A percentile compares a stretch with the other conserved stretches of the same genome.
These are phyloP conservation scores for Huso huso DNA, from an alignment of 2,797 vertebrate genomes.

Conservation along the genomic window DNA sequence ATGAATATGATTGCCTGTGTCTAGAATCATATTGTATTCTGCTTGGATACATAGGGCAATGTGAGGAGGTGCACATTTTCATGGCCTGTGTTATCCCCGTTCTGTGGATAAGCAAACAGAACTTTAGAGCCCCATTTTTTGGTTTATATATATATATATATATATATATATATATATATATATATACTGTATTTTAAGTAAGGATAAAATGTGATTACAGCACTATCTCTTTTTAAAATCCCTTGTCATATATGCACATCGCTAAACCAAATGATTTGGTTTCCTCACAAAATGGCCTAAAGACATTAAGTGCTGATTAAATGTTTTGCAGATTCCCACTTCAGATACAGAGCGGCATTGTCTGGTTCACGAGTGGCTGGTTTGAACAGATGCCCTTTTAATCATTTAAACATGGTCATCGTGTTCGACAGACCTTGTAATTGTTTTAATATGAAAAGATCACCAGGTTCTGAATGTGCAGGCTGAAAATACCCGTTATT, in stretches of 20 bases:
- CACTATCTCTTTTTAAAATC: neutral
- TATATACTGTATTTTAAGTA: too few species aligned
- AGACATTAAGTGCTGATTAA: conserved; percentile 4
- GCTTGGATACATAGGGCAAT: too few species aligned
- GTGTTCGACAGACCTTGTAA: neutral
- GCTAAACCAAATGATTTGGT: neutral
- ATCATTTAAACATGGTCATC: neutral
- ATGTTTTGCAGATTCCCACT: neutral
- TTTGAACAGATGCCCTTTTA: neutral
- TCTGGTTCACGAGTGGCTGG: neutral
- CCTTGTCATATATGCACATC: neutral
- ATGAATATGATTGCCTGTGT: too few species aligned
- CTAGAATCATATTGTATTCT: too few species aligned
- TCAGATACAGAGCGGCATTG: neutral
- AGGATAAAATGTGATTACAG: neutral
- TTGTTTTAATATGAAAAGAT: neutral
- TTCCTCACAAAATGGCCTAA: neutral
- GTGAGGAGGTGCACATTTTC: too few species aligned
- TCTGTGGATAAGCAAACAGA: too few species aligned
- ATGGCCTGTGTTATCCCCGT: too few species aligned
- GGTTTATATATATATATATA: too few species aligned
- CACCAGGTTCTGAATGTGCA: too few species aligned
- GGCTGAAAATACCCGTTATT: neutral
- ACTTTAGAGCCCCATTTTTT: too few species aligned
- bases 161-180: too few species aligned